Percentiles rank a stretch among this genome's conserved stretches.
Conservation (phyloP, 2,888 invertebrate species). For the Amiota communis region DNA sequence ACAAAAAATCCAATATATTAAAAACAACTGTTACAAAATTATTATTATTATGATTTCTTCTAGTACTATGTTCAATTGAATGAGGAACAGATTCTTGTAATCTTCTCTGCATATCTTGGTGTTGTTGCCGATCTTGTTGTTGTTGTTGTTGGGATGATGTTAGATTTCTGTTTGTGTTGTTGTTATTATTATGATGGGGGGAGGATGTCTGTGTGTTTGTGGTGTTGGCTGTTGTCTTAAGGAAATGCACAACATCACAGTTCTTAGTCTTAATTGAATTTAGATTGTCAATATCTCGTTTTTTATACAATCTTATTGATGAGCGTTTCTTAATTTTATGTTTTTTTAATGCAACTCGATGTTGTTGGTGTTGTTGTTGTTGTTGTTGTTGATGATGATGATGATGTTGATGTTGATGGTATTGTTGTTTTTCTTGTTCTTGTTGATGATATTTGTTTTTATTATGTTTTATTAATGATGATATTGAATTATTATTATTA, state of each 20-base stretch:
- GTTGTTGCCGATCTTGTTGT: constrained; percentile 45
- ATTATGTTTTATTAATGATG: not conserved
- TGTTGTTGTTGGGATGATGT: not conserved
- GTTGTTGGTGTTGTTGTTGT: constrained; percentile 44
- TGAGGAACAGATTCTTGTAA: not conserved
- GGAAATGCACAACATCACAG: too few species aligned
- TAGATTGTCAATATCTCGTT: too few species aligned
- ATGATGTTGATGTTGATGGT: too few species aligned
- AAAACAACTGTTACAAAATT: constrained; percentile 72
- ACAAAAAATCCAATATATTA: constrained; percentile 72
- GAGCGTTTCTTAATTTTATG: too few species aligned
- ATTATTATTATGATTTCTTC: constrained; percentile 54
- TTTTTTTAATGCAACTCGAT: not conserved
- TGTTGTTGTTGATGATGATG: constrained; percentile 30
- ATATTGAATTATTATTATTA: not conserved
- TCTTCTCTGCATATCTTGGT: constrained; percentile 31
- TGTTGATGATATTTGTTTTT: not conserved
- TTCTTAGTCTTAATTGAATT: too few species aligned
- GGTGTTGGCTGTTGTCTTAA: too few species aligned
- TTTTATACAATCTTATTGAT: too few species aligned
- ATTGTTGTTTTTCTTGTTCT: constrained; percentile 8
- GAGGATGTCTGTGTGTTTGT: too few species aligned
- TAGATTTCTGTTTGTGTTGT: constrained; percentile 35
- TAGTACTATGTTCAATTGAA: not conserved
- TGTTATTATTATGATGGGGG: constrained; percentile 39